A percentile compares a stretch with the other conserved stretches of the same genome.
These are phyloP conservation scores for Protonemura montana DNA, from an alignment of 2,888 invertebrate species.

Conservation along the genomic window DNA sequence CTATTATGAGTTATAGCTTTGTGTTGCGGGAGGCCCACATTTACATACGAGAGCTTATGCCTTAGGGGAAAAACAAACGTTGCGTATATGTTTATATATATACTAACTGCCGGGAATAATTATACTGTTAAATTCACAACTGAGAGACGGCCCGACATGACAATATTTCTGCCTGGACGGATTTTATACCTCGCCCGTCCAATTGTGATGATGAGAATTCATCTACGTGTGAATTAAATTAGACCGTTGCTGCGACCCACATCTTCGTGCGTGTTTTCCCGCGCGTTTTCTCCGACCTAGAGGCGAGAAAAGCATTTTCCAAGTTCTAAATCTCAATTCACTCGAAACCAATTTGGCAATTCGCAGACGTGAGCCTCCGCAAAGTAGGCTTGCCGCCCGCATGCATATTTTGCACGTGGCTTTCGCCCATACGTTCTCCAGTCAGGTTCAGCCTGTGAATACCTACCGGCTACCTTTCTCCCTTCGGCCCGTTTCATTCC, in stretches of 20 bases:
- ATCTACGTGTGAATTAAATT: background rate
- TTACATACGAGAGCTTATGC: slow-evolving; percentile 20
- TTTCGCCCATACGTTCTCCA: background rate
- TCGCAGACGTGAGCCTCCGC: background rate
- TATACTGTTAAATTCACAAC: background rate
- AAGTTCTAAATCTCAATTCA: background rate
- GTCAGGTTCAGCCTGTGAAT: background rate
- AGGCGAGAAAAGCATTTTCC: background rate
- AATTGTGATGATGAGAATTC: background rate
- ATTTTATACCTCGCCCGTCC: background rate
- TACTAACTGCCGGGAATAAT: background rate
- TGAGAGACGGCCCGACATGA: background rate
- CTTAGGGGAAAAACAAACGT: slow-evolving; percentile 2
- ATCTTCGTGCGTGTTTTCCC: background rate
- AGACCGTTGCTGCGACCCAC: background rate
- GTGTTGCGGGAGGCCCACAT: slow-evolving; percentile 26
- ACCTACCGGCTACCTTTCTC: background rate
- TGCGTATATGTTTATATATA: background rate
- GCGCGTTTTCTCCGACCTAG: background rate
- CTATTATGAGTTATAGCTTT: slow-evolving; percentile 25
- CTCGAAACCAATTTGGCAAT: background rate
- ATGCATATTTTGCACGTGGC: background rate
- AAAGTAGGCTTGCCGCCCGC: background rate
- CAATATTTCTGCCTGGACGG: background rate
- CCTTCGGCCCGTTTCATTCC: background rate